Evolutionary conservation across 1,140 invertebrate species (phyloP), one percentile per base, ranked within the genome.

Genomic region (Ceratitis capitata): DNA sequence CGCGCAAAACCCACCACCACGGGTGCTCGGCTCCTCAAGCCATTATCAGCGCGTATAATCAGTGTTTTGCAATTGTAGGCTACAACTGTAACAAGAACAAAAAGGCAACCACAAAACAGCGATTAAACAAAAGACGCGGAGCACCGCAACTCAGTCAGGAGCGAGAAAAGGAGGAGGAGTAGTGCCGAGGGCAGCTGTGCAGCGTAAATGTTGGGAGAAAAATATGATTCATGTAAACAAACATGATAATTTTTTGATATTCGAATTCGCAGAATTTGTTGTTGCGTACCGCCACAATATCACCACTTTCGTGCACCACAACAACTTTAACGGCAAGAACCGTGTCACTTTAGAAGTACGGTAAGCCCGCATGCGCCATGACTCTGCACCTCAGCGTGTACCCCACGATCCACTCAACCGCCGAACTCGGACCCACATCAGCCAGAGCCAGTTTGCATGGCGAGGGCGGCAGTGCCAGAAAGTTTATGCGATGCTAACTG

Each of bases 141-240:
- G n/a, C n/a, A n/a, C 42, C 35, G n/a, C 32, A 19, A 2, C 64
- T 0, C 26, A 23, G 19, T 16, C n/a, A 6, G 9, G n/a, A 61
- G 56, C 56, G 6, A 3, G 12, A 32, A n/a, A n/a, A 6, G 19
- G 51, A 56, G 69, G 51, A 56, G 69, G 3, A 45, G 42, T n/a
- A 78, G n/a, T n/a, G n/a, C n/a, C n/a, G n/a, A n/a, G n/a, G 69
- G 39, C 69, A 78, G 69, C 69, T 78, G 69, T 45, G 39, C 69
- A 23, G 69, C 69, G 32, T 64, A 69, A 35, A 45, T 14, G 19
- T 78, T 78, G 69, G 39, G 23, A 78, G 47, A 51, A 83, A 83
- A 83, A 83, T 83, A 83, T 83, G 82, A 83, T 83, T 83, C 82
- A 42, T 83, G 82, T 83, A 83, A 83, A 83, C 82, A 83, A 19